phyloP scores from a whole-genome alignment of 2,113 vertebrate species.

The Callipepla californica region DNA sequence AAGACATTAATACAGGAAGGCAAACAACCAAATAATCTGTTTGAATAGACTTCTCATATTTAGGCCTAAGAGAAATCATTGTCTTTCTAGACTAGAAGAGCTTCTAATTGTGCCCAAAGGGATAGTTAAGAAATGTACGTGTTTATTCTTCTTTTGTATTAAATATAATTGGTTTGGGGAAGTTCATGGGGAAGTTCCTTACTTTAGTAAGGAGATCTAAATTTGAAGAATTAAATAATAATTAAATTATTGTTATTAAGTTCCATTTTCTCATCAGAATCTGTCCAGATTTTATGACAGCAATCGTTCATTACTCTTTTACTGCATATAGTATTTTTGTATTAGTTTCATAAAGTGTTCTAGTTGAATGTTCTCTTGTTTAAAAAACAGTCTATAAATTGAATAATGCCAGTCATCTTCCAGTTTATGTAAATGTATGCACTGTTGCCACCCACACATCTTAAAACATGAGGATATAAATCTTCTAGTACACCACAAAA shows the following conservation, averaged over 20 bases:
- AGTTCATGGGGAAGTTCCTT: too few relatives aligned
- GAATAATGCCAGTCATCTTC: slow-evolving; percentile 9
- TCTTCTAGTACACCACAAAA: background rate
- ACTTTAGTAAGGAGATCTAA: background rate
- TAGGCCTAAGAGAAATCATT: background rate
- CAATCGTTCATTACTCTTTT: background rate
- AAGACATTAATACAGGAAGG: background rate
- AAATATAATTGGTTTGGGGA: background rate
- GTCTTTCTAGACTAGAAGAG: background rate
- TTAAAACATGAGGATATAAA: background rate
- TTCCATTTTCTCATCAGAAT: background rate
- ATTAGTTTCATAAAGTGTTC: background rate
- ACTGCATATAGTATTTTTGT: background rate
- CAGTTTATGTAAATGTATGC: slow-evolving; percentile 41
- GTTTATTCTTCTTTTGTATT: background rate
- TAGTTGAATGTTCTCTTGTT: background rate
- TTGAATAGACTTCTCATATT: background rate
- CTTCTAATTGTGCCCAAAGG: background rate
- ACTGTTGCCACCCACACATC: slow-evolving; percentile 6
- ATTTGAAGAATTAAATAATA: background rate
- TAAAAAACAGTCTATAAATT: slow-evolving; percentile 11
- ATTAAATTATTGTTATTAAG: background rate
- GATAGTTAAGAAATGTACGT: background rate
- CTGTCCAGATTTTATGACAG: background rate
- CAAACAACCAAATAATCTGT: background rate